Base-by-base conservation (phyloP, 2,113 vertebrate species). In the Haemorhous mexicanus region DNA sequence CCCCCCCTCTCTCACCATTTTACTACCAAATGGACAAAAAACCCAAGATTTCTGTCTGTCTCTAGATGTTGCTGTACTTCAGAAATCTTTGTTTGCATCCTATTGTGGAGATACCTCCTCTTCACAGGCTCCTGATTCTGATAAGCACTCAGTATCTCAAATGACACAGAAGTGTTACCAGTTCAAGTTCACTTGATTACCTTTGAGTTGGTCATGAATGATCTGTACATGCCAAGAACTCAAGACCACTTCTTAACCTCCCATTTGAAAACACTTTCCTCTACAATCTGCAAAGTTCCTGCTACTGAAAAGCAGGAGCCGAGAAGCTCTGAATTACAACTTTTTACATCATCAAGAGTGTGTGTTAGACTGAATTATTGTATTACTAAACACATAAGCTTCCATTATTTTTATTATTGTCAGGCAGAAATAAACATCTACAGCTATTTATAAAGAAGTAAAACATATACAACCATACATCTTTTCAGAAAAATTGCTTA, bases 1-100 rank as follows among this genome's bases (percentile, higher is more conserved):
- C 2, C 28, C 78, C 52, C 1, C 4, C 15, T n/a, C 23, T 53
- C n/a, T 18, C 32, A 62, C 5, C 2, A 0, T 16, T 28, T 58
- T 59, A 72, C 16, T 10, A 88, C 12, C 19, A 68, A 59, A 93
- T 79, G 4, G 4, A 77, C 33, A 50, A 87, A 84, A 73, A 55
- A 0, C 1, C 6, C 22, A 55, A 4, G 6, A 37, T 52, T 89
- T 85, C 59, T 87, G 26, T 35, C n/a, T 64, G 28, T 10, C 30
- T 11, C 16, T 58, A 62, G 49, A 22, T 58, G 18, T 24, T 66
- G 41, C 37, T 66, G 10, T 21, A 68, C 23, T 53, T 87, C 49
- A 79, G 32, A 61, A 62, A 90, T 22, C 37, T 83, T 39, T 47
- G 23, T 50, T 59, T 78, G 46, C 41, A 37, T 61, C 44, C 33